Evolutionary conservation across 2,113 vertebrate species (phyloP).

Genomic region (Tachysurus vachellii): DNA sequence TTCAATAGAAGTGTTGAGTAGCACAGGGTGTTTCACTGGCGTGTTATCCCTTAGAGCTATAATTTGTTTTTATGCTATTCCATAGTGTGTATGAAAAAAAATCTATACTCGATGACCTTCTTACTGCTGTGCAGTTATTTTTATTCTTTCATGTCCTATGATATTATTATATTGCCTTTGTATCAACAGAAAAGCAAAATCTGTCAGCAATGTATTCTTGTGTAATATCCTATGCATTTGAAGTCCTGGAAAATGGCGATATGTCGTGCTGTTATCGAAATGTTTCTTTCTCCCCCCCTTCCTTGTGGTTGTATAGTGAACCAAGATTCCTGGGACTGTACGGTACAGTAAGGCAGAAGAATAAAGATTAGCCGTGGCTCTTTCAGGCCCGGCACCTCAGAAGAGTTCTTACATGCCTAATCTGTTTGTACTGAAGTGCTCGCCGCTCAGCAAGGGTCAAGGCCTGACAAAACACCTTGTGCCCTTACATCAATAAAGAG

Average conservation of each 20-base stretch:
- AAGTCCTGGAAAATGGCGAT: constrained; percentile 59
- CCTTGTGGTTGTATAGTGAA: constrained; percentile 72
- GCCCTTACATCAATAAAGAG: constrained; percentile 56
- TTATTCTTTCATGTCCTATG: constrained; percentile 74
- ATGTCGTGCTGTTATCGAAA: constrained; percentile 69
- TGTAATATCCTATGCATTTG: constrained; percentile 76
- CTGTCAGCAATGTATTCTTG: constrained; percentile 77
- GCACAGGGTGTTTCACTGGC: constrained; percentile 69
- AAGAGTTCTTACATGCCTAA: constrained; percentile 64
- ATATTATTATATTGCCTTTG: constrained; percentile 75
- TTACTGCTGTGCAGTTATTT: constrained; percentile 84
- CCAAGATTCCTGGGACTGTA: constrained; percentile 62
- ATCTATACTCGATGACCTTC: constrained; percentile 76
- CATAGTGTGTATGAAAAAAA: constrained; percentile 74
- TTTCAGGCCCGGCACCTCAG: constrained; percentile 64
- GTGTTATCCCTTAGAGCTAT: constrained; percentile 61
- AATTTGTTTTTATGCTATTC: constrained; percentile 66
- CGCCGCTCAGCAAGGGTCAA: constrained; percentile 48
- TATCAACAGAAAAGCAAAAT: constrained; percentile 65
- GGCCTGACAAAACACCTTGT: constrained; percentile 40
- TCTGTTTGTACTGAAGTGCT: constrained; percentile 64
- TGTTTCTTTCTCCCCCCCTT: constrained; percentile 55
- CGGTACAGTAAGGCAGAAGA: constrained; percentile 57
- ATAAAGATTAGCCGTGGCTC: constrained; percentile 53
- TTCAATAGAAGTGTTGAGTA: constrained; percentile 70